Base-by-base conservation (phyloP, 2,797 vertebrate genomes). In the Lithobates pipiens region DNA sequence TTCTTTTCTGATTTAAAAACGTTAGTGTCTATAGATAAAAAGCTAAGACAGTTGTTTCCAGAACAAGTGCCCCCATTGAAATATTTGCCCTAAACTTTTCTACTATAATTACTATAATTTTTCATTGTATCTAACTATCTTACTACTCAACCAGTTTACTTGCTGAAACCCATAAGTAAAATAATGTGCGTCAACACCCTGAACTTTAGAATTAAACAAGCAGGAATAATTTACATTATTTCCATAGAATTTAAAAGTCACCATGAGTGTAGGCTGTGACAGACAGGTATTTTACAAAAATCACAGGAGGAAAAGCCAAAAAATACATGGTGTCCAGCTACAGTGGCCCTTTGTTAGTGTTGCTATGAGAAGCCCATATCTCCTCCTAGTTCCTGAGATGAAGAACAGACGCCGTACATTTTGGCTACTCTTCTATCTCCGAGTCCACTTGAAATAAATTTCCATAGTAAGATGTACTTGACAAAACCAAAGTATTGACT, bases 391-490 rank as follows among this genome's bases (percentile, higher is more conserved):
- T 63, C 32, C 16, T 34, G 54, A 63, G 25, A 67, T 9, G 32
- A 50, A 23, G 25, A 69, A 29, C 54, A 1, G 32, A n/a, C 54
- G 63, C 42, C 77, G 68, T 77, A 82, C 85, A 44, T 79, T 83
- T 76, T 72, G 65, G 80, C 54, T 67, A 72, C 67, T 27, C 42
- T 83, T 42, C 57, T 23, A 61, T 69, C 36, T 57, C 67, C 16
- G 25, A 68, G 76, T 27, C 69, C 85, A 68, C 85, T 87, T 87
- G 85, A 87, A 87, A 83, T 87, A 87, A 75, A 87, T 87, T 87
- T 87, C 80, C 85, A 87, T 87, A 74, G 80, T 46, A 79, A 87
- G 72, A 87, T 83, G 75, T 83, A 57, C 85, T 87, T 87, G 76
- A 83, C 80, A 83, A 73, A 83, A 46, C 79, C 50, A 34, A 23